A percentile compares a stretch with the other conserved stretches of the same genome.
These are phyloP conservation scores for Drosophila tripunctata DNA, from an alignment of 2,888 invertebrate species.

Conservation along the genomic window DNA sequence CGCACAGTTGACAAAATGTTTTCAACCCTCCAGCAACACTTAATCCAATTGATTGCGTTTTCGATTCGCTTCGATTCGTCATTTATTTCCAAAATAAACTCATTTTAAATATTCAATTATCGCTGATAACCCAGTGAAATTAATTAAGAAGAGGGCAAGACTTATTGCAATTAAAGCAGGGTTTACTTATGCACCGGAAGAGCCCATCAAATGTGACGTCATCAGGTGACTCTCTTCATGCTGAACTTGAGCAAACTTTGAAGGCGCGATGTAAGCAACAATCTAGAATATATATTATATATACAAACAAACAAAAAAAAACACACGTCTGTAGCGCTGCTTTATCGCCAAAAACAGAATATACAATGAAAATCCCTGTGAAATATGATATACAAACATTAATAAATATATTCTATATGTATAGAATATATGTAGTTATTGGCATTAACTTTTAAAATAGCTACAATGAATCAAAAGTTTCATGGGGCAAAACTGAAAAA, in stretches of 20 bases:
- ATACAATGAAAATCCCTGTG: conserved; percentile 17
- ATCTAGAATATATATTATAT: conserved; percentile 13
- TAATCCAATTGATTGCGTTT: conserved; percentile 40
- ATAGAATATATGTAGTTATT: not conserved
- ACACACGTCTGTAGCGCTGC: not conserved
- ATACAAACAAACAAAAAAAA: conserved; percentile 24
- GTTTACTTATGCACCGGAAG: conserved; percentile 37
- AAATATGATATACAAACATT: conserved; percentile 10
- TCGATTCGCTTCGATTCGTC: conserved; percentile 64
- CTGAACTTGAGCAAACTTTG: conserved; percentile 26
- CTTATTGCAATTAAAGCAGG: conserved; percentile 24
- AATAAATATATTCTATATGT: not conserved
- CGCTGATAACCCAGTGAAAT: conserved; percentile 31
- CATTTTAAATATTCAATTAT: too few relatives aligned
- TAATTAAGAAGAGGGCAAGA: conserved; percentile 39
- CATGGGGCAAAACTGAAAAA: not conserved
- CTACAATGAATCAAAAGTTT: conserved; percentile 42
- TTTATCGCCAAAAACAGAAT: conserved; percentile 45
- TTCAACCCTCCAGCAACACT: not conserved
- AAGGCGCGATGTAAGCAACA: conserved; percentile 27
- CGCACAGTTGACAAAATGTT: conserved; percentile 56
- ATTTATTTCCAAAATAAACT: conserved; percentile 68
- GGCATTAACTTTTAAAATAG: conserved; percentile 50
- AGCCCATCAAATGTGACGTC: conserved; percentile 37
- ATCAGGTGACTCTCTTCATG: conserved; percentile 13